Conservation (phyloP, 1,140 invertebrate genomes). For the Sycophaga agraensis region DNA sequence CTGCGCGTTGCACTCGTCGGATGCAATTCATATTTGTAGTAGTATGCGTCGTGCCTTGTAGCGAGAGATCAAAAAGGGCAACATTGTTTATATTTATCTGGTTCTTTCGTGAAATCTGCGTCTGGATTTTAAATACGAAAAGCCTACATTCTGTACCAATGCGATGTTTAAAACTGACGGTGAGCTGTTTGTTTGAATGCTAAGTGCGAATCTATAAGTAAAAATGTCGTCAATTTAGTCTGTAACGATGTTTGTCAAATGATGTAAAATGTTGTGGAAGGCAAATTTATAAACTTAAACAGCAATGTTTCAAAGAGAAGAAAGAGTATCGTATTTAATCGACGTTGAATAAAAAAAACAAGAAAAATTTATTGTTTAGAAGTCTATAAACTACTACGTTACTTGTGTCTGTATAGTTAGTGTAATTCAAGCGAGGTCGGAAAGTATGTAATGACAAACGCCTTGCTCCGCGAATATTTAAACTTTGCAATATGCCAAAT, state of each 20-base stretch:
- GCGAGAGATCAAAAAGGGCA: background rate
- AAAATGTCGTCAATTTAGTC: too few relatives aligned
- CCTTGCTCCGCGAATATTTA: conserved; percentile 8
- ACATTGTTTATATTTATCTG: background rate
- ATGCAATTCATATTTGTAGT: background rate
- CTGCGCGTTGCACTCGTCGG: background rate
- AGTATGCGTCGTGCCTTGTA: background rate
- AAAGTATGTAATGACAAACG: conserved; percentile 31
- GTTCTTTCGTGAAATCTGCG: background rate
- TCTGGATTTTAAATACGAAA: background rate
- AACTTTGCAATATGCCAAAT: conserved; percentile 27
- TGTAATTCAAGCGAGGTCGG: conserved; percentile 29
- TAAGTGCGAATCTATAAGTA: conserved; percentile 1
- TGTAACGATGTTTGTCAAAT: too few relatives aligned
- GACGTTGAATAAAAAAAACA: conserved; percentile 27
- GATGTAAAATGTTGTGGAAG: too few relatives aligned
- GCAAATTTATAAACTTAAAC: too few relatives aligned
- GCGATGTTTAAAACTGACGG: conserved; percentile 3
- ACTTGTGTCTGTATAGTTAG: conserved; percentile 28
- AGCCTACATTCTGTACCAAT: background rate
- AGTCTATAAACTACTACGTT: conserved; percentile 17
- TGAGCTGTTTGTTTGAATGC: too few relatives aligned
- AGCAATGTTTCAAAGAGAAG: too few relatives aligned
- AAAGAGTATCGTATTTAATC: conserved; percentile 17
- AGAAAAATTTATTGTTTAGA: conserved; percentile 5